phyloP scores from a whole-genome alignment of 2,113 vertebrate genomes.

The Rhagologus leucostigma region DNA sequence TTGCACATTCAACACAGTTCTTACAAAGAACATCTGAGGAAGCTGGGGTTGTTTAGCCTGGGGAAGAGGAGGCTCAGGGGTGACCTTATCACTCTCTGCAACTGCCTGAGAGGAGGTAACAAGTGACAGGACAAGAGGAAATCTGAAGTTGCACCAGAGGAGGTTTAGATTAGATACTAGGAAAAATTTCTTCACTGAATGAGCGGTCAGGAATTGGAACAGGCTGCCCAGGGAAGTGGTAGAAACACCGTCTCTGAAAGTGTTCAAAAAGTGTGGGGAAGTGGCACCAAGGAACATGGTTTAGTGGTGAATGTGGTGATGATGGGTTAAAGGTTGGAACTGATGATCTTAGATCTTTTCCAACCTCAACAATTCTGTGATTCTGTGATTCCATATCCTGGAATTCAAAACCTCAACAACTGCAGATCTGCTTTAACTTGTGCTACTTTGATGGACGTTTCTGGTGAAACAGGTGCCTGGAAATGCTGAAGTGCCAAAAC shows the following conservation, averaged over 20 bases:
- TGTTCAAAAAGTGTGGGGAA: neutral
- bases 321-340: neutral
- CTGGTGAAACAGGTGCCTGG: neutral
- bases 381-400: neutral
- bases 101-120: neutral
- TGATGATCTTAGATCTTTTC: neutral
- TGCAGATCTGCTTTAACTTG: neutral
- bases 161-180: neutral
- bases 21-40: neutral
- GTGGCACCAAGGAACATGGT: neutral
- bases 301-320: neutral
- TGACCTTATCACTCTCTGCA: neutral
- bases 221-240: neutral
- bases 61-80: neutral
- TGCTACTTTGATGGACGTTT: neutral
- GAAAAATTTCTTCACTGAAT: neutral
- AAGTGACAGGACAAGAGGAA: neutral
- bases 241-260: neutral
- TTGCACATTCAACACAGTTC: neutral
- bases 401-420: neutral
- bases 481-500: neutral
- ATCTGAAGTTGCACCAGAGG: neutral
- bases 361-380: neutral
- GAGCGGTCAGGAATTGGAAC: neutral
- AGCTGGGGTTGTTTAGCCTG: neutral